phyloP scores from a whole-genome alignment of 2,113 vertebrate species.

The Aleadryas rufinucha region DNA sequence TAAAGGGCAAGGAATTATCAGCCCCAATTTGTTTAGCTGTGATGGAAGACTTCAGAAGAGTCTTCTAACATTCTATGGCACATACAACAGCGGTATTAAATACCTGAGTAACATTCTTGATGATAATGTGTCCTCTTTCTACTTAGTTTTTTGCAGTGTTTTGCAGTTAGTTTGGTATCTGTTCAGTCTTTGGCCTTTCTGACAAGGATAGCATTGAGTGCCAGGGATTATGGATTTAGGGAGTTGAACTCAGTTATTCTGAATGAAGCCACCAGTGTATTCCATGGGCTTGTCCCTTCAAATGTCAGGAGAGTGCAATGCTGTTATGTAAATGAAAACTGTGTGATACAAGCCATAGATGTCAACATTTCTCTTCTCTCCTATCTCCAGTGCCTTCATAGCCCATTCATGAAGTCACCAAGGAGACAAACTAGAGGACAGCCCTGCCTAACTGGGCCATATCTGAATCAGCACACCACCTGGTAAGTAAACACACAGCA shows the following conservation, averaged over 20 bases:
- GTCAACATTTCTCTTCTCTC: neutral
- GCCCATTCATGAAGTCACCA: rapidly evolving
- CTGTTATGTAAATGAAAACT: neutral
- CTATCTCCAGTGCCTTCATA: neutral
- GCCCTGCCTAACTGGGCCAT: rapidly evolving
- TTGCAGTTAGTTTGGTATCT: rapidly evolving
- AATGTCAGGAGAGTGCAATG: neutral
- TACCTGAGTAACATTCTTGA: neutral
- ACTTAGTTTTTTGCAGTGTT: rapidly evolving
- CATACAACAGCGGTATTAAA: neutral
- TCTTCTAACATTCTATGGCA: neutral
- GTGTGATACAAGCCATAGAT: neutral
- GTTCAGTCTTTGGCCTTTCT: neutral
- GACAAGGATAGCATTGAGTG: neutral
- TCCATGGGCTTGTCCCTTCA: neutral
- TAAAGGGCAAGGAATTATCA: neutral
- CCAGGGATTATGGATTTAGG: neutral
- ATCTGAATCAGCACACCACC: neutral
- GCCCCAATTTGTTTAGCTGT: neutral
- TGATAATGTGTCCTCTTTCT: neutral
- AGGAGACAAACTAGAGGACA: neutral
- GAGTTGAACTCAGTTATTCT: neutral
- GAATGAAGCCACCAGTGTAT: neutral
- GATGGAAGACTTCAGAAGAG: neutral
- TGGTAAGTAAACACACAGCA: neutral